Conservation (phyloP, 2,888 invertebrate species). For the Eupithecia vulgata region DNA sequence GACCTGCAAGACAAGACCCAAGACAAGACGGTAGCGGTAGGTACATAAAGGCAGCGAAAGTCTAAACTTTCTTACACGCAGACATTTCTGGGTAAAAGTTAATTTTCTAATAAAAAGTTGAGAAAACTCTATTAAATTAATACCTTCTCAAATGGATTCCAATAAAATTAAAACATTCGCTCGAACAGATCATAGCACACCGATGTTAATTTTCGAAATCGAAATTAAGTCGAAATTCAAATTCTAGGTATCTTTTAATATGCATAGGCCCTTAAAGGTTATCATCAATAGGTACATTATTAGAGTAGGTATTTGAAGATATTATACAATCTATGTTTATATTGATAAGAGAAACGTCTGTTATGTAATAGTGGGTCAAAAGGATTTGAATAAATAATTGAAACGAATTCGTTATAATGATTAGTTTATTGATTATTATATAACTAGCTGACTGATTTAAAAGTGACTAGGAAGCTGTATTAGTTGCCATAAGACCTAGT, state of each 20-base stretch:
- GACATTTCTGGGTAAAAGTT: neutral
- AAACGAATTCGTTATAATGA: slow-evolving; percentile 3
- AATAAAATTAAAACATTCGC: neutral
- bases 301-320: neutral
- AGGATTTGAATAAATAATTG: slow-evolving; percentile 27
- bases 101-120: slow-evolving; percentile 7
- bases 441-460: neutral
- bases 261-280: slow-evolving; percentile 14
- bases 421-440: slow-evolving; percentile 2
- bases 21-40: no score
- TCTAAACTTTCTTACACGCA: neutral
- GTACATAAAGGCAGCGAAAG: neutral
- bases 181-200: neutral
- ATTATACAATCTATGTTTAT: neutral
- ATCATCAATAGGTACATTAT: neutral
- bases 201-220: slow-evolving; percentile 11
- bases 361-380: slow-evolving; percentile 25
- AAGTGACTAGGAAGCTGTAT: neutral
- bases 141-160: neutral
- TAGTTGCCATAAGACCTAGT: neutral
- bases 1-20: no score
- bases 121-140: slow-evolving; percentile 5
- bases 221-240: neutral
- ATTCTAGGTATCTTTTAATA: neutral
- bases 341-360: slow-evolving; percentile 8